These are phyloP conservation scores for Promerops cafer DNA, from an alignment of 2,113 vertebrate genomes.

Conservation along the genomic window DNA sequence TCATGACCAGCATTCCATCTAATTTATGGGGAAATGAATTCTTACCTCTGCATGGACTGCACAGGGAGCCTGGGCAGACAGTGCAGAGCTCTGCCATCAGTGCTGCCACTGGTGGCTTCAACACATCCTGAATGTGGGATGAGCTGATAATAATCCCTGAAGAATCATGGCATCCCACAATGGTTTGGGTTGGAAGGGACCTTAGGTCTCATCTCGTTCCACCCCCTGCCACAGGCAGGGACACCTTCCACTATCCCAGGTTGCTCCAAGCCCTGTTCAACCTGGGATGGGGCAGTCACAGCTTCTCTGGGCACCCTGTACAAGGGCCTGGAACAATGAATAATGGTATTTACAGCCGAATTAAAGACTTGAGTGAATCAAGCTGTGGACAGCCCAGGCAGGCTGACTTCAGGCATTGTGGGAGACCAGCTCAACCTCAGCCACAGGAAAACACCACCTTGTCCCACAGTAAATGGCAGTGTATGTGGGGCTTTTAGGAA, in stretches of 20 bases:
- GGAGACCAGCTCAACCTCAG: background rate
- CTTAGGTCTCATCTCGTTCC: background rate
- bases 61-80: background rate
- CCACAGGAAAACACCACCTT: background rate
- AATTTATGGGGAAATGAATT: background rate
- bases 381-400: background rate
- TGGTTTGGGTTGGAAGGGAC: background rate
- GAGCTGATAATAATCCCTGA: background rate
- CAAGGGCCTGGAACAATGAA: background rate
- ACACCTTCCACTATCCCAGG: background rate
- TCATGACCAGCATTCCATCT: background rate
- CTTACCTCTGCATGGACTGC: background rate
- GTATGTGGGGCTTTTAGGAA: background rate
- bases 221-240: background rate
- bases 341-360: background rate
- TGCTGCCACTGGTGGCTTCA: background rate
- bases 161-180: background rate
- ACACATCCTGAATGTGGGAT: background rate
- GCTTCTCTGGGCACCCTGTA: background rate
- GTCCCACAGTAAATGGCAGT: background rate
- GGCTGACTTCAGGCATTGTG: background rate
- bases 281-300: background rate
- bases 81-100: background rate
- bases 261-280: fast-evolving
- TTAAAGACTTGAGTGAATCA: background rate